A percentile compares a stretch with the other conserved stretches of the same genome.
phyloP scores from a whole-genome alignment of 2,113 vertebrate genomes.

The Blennius ocellaris region DNA sequence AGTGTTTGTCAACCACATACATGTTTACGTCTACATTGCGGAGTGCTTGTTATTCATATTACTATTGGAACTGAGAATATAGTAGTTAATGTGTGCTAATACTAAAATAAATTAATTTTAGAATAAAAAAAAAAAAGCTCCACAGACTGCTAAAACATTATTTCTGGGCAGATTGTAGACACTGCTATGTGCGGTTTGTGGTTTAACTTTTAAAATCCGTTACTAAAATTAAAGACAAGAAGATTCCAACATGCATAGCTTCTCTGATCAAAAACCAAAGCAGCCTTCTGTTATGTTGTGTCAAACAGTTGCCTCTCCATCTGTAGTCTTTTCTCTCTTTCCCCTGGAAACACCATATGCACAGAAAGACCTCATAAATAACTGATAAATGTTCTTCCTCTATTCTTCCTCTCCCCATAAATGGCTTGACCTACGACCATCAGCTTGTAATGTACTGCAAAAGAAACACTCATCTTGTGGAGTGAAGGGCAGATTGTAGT shows the following conservation, averaged over 20 bases:
- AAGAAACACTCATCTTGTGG: not conserved
- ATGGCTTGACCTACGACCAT: conserved; percentile 44
- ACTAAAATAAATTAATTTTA: not conserved
- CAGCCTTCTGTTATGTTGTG: conserved; percentile 13
- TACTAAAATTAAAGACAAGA: not conserved
- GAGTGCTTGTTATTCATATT: too few species aligned
- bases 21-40: too few species aligned
- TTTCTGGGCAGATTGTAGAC: too few species aligned
- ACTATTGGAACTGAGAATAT: too few species aligned
- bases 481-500: conserved; percentile 1
- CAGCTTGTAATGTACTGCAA: conserved; percentile 33
- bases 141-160: not conserved
- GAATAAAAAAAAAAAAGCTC: not conserved
- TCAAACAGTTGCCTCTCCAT: conserved; percentile 48
- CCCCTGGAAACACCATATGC: conserved; percentile 47
- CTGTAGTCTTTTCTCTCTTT: conserved; percentile 41
- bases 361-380: conserved; percentile 68
- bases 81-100: not conserved
- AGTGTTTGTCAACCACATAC: too few species aligned
- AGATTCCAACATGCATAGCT: not conserved
- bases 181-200: too few species aligned
- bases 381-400: conserved; percentile 50
- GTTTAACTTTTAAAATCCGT: too few species aligned
- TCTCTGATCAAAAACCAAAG: not conserved
- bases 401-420: conserved; percentile 37